Evolutionary conservation across 2,797 vertebrate genomes (phyloP), one percentile per base, ranked within the genome.

Genomic region (Melanotaenia parkinsoni): DNA sequence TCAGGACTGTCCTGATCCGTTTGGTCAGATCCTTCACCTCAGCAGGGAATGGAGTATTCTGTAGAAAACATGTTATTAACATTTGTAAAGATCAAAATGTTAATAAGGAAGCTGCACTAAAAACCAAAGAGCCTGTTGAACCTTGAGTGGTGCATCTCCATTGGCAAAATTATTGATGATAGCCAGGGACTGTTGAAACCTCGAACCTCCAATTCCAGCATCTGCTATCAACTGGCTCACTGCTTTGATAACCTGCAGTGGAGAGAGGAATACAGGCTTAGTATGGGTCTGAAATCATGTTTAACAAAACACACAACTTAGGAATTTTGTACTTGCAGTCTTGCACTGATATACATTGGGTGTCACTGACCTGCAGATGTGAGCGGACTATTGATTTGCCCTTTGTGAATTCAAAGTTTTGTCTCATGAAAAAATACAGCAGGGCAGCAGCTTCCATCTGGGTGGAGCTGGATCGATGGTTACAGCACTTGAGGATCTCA

Each of bases 121-220:
- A 47, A 35, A 1, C 9, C 32, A 3, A 69, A 18, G 16, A 32
- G 24, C 12, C 28, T 53, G 24, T 11, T 32, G 0, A 76, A 99
- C 98, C 95, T 96, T 99, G 76, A 99, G 97, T 45, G 97, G 97
- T 40, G 95, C 95, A 86, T 99, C 98, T 90, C 98, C 97, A 56
- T 99, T 99, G 80, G 98, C 97, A 87, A 99, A 99, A 88, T 99
- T 99, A 83, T 99, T 99, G 78, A 98, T 97, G 89, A 99, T 99
- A 74, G 98, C 97, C 8, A 99, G 94, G 0, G 98, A 99, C 88
- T 99, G 98, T 37, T 99, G 98, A 84, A 99, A 99, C 5, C 97
- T 95, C 0, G 97, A 97, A 13, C 98, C 97, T 18, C 98, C 98
- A 28, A 99, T 99, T 28, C 97, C 98, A 0, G 95, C 96, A 58